Evolutionary conservation across 2,888 invertebrate species (phyloP).

Genomic region (Tanytarsus gracilentus): DNA sequence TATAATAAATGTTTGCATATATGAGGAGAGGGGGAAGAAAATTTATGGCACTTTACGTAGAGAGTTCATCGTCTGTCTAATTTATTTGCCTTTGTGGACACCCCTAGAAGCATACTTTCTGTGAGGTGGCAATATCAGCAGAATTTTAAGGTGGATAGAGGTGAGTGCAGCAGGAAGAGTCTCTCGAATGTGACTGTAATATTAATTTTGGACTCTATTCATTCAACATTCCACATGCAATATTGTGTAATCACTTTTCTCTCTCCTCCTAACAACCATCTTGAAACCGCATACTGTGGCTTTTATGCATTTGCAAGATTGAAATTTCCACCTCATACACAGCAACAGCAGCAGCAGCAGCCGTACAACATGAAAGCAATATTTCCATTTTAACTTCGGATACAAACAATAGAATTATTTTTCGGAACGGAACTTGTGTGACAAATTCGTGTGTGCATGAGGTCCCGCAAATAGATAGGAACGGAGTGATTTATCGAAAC

Average conservation of each 20-base stretch:
- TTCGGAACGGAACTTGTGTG: too few species aligned
- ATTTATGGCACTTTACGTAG: slow-evolving; percentile 3
- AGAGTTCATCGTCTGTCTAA: slow-evolving; percentile 15
- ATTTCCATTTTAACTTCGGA: too few species aligned
- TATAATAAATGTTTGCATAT: slow-evolving; percentile 13
- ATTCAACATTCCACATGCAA: slow-evolving; percentile 17
- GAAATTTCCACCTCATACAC: too few species aligned
- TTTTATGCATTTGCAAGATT: slow-evolving; percentile 15
- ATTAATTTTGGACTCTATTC: slow-evolving; percentile 22
- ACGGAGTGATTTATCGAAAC: background rate
- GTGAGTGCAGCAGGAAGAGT: too few species aligned
- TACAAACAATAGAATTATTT: too few species aligned
- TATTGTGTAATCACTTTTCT: slow-evolving; percentile 20
- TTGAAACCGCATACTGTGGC: slow-evolving; percentile 10
- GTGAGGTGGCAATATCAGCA: background rate
- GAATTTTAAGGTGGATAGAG: too few species aligned
- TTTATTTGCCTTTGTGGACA: slow-evolving; percentile 12
- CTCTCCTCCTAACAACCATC: background rate
- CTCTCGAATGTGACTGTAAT: slow-evolving; percentile 18
- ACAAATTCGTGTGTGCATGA: too few species aligned
- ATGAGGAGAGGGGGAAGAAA: too few species aligned
- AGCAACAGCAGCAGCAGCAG: too few species aligned
- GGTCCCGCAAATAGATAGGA: too few species aligned
- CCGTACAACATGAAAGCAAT: too few species aligned
- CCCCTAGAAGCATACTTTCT: background rate